A percentile compares a stretch with the other conserved stretches of the same genome.
Evolutionary conservation across 1,140 invertebrate species (phyloP).

Genomic region (Zaprionus ghesquierei): DNA sequence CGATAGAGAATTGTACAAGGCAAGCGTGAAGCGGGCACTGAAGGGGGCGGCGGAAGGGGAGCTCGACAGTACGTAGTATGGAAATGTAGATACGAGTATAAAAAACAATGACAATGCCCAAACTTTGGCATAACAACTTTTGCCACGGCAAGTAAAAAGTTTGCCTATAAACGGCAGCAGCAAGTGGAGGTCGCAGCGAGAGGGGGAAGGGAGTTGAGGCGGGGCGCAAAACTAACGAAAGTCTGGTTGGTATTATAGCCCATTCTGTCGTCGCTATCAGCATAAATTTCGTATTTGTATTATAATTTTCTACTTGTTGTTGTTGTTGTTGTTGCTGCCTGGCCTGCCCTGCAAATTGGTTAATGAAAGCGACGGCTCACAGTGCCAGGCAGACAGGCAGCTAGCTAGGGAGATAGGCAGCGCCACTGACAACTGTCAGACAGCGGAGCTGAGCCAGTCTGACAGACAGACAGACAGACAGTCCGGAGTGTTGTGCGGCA

Average conservation of each 20-base stretch:
- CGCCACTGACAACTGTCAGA: slow-evolving; percentile 1
- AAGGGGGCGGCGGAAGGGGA: neutral
- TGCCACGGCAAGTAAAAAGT: slow-evolving; percentile 43
- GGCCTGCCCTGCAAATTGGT: slow-evolving; percentile 54
- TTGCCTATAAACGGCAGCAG: slow-evolving; percentile 26
- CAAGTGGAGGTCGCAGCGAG: neutral
- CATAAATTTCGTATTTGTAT: slow-evolving; percentile 80
- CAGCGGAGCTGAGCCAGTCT: neutral
- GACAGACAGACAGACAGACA: slow-evolving; percentile 18
- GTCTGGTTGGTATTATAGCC: slow-evolving; percentile 51
- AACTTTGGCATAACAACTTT: slow-evolving; percentile 50
- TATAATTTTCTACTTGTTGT: slow-evolving; percentile 58
- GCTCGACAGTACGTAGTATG: neutral
- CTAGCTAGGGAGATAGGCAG: neutral
- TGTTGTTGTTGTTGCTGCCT: slow-evolving; percentile 5
- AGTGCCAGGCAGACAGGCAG: slow-evolving; percentile 1
- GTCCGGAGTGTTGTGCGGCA: slow-evolving; percentile 6
- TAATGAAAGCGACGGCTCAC: slow-evolving; percentile 51
- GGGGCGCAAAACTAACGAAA: slow-evolving; percentile 29
- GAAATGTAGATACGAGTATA: slow-evolving; percentile 29
- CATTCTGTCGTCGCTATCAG: slow-evolving; percentile 56
- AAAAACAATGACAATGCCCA: slow-evolving; percentile 52
- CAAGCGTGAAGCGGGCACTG: neutral
- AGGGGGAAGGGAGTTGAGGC: neutral
- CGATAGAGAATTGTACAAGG: slow-evolving; percentile 56